Evolutionary conservation across 2,888 invertebrate species (phyloP).

Genomic region (Axea sp.): DNA sequence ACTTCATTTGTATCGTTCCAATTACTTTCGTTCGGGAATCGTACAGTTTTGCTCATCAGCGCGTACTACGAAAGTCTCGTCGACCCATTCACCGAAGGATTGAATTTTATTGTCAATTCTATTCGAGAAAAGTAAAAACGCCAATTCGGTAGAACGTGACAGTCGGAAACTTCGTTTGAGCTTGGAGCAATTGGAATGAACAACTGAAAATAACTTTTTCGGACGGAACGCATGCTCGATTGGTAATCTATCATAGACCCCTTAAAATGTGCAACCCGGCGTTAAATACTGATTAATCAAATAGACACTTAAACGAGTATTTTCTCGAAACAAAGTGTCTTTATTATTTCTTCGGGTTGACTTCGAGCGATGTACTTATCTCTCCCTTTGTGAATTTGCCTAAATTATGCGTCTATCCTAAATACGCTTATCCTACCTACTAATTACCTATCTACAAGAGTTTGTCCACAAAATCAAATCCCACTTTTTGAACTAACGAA

Average conservation of each 20-base stretch:
- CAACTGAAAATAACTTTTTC: conserved; percentile 30
- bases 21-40: too few relatives aligned
- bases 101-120: conserved; percentile 26
- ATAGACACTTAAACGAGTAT: conserved; percentile 19
- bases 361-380: conserved; percentile 30
- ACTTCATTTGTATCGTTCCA: too few relatives aligned
- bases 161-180: conserved; percentile 12
- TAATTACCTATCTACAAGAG: conserved; percentile 43
- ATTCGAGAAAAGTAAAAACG: conserved; percentile 1
- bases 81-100: background rate
- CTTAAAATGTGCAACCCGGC: conserved; percentile 42
- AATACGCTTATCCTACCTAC: conserved; percentile 43
- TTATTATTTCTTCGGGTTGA: conserved; percentile 34
- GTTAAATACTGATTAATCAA: conserved; percentile 51
- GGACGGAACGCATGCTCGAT: conserved; percentile 54
- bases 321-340: conserved; percentile 23
- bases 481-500: conserved; percentile 1
- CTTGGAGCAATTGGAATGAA: conserved; percentile 44
- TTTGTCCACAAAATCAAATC: conserved; percentile 22
- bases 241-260: too few relatives aligned
- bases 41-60: too few relatives aligned
- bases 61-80: too few relatives aligned
- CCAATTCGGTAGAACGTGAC: conserved; percentile 6
- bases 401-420: conserved; percentile 28
- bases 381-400: background rate